Percentiles rank a stretch among this genome's conserved stretches.
Evolutionary conservation across 2,797 vertebrate genomes (phyloP).

Genomic region (Sparidentex hasta): DNA sequence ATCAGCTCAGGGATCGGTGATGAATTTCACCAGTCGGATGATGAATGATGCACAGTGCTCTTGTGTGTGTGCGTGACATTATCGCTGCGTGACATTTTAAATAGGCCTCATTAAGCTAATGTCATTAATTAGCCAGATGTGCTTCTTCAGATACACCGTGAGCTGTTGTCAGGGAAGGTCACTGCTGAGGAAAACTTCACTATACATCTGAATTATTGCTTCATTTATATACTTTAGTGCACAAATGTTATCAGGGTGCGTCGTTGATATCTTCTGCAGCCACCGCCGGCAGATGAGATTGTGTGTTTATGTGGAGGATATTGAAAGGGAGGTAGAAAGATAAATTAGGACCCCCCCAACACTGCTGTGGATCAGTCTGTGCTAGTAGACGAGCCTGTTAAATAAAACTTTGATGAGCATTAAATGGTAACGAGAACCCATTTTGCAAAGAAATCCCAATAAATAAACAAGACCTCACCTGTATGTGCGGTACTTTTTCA

Average conservation of each 20-base stretch:
- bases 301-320: conserved; percentile 9
- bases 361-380: conserved; percentile 1
- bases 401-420: neutral
- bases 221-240: conserved; percentile 53
- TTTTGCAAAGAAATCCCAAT: conserved; percentile 19
- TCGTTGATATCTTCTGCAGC: conserved; percentile 18
- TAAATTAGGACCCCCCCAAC: neutral
- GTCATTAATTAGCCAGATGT: conserved; percentile 84
- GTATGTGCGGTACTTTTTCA: neutral
- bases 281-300: conserved; percentile 19
- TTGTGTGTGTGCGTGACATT: conserved; percentile 59
- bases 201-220: conserved; percentile 55
- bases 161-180: conserved; percentile 76
- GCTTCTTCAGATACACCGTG: conserved; percentile 61
- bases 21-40: conserved; percentile 68
- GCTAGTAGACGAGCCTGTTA: neutral
- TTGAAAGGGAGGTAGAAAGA: neutral
- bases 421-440: conserved; percentile 13
- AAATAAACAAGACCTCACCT: conserved; percentile 19
- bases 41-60: conserved; percentile 49
- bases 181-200: conserved; percentile 62
- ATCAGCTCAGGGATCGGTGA: conserved; percentile 67
- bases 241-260: conserved; percentile 48
- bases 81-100: conserved; percentile 78
- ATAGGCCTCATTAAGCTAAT: conserved; percentile 82